phyloP scores from a whole-genome alignment of 2,113 vertebrate genomes.

The Steatornis caripensis region DNA sequence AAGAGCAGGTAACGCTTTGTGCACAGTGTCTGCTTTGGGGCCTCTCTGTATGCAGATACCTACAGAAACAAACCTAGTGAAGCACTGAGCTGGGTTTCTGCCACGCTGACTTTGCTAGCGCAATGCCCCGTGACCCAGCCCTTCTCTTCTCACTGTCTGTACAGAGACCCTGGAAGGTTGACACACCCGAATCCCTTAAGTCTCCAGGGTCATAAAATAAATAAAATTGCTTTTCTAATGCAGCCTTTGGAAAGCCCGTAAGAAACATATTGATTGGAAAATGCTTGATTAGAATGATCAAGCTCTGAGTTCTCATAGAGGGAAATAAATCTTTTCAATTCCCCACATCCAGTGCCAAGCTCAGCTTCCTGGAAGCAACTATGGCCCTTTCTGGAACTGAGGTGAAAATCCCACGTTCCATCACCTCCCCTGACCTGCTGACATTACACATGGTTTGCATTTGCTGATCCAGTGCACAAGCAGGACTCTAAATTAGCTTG shows the following conservation, averaged over 20 bases:
- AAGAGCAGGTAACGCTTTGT: not conserved
- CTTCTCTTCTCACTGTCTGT: not conserved
- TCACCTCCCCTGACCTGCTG: slow-evolving; percentile 63
- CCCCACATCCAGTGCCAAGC: slow-evolving; percentile 60
- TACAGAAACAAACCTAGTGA: not conserved
- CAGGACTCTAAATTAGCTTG: slow-evolving; percentile 57
- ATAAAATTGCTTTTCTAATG: slow-evolving; percentile 65
- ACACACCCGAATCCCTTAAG: not conserved
- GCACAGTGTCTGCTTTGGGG: not conserved
- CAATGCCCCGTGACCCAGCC: not conserved
- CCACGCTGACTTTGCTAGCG: not conserved
- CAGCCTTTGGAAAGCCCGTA: slow-evolving; percentile 63
- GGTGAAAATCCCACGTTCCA: slow-evolving; percentile 57
- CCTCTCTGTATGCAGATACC: not conserved
- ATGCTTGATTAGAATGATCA: slow-evolving; percentile 55
- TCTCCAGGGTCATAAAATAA: slow-evolving; percentile 20
- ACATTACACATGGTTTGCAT: slow-evolving; percentile 65
- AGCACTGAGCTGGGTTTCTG: not conserved
- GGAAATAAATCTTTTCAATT: slow-evolving; percentile 74
- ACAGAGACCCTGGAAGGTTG: not conserved
- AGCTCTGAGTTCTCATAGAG: slow-evolving; percentile 57
- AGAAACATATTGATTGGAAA: slow-evolving; percentile 72
- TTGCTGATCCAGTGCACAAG: slow-evolving; percentile 70
- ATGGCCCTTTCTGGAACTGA: slow-evolving; percentile 73
- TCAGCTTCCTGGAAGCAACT: slow-evolving; percentile 75